phyloP scores from a whole-genome alignment of 2,113 vertebrate species.

The Halcyon senegalensis region DNA sequence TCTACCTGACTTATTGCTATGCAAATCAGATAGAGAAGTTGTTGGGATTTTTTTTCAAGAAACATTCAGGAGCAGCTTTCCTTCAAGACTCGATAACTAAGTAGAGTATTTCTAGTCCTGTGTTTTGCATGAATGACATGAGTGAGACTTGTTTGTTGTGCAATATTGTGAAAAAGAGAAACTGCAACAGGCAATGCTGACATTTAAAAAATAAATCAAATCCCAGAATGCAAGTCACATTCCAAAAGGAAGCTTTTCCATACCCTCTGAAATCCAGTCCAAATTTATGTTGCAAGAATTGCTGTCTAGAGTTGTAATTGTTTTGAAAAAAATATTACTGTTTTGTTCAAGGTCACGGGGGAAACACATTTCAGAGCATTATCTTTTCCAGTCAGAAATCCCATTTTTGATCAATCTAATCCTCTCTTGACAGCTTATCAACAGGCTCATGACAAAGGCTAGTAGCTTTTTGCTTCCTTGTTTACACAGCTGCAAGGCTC shows the following conservation, averaged over 20 bases:
- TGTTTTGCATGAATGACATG: background rate
- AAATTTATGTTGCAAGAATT: background rate
- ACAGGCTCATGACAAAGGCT: background rate
- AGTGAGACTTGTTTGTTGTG: background rate
- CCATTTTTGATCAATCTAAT: background rate
- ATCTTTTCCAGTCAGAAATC: background rate
- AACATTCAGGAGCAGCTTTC: background rate
- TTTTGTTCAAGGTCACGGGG: background rate
- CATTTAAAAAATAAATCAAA: background rate
- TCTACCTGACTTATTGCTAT: background rate
- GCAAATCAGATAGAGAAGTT: background rate
- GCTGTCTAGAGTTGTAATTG: background rate
- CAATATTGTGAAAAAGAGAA: background rate
- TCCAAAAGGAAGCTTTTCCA: background rate
- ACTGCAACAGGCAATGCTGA: background rate
- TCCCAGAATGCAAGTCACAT: background rate
- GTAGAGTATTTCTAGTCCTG: background rate
- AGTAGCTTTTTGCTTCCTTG: background rate
- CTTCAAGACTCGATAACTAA: background rate
- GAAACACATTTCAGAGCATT: background rate
- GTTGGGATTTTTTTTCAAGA: background rate
- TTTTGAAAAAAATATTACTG: background rate
- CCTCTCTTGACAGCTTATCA: background rate
- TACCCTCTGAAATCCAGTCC: background rate
- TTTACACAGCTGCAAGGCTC: background rate